Percentiles rank a stretch among this genome's conserved stretches.
Evolutionary conservation across 2,888 invertebrate genomes (phyloP).

Genomic region (Cheilosia scutellata): DNA sequence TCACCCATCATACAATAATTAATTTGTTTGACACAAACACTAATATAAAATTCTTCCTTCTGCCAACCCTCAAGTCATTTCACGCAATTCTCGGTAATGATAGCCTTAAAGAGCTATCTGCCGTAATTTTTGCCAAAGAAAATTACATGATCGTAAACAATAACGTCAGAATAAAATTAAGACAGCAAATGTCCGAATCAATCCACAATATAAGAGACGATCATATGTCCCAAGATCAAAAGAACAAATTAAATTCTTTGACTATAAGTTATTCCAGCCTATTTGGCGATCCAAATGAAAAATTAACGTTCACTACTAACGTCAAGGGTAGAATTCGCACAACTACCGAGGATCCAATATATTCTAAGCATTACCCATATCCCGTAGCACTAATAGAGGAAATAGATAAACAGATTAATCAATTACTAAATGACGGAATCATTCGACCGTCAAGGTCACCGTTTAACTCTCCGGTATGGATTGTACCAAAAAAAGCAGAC

Average conservation of each 20-base stretch:
- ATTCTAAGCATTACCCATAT: conserved; percentile 42
- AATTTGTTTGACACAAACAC: conserved; percentile 32
- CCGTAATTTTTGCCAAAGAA: conserved; percentile 41
- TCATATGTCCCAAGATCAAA: conserved; percentile 34
- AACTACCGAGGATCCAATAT: conserved; percentile 30
- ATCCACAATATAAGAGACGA: conserved; percentile 37
- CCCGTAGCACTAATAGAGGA: conserved; percentile 31
- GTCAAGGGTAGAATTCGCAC: conserved; percentile 45
- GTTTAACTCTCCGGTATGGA: not conserved
- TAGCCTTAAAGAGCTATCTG: conserved; percentile 40
- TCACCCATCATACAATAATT: conserved; percentile 42
- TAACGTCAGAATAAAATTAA: conserved; percentile 27
- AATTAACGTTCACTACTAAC: conserved; percentile 12
- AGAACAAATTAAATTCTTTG: conserved; percentile 14
- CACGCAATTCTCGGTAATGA: conserved; percentile 52
- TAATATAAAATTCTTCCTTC: conserved; percentile 29
- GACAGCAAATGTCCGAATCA: conserved; percentile 40
- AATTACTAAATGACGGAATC: conserved; percentile 31
- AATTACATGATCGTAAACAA: conserved; percentile 17
- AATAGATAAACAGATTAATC: conserved; percentile 38
- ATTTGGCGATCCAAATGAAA: conserved; percentile 43
- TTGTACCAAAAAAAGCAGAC: not conserved
- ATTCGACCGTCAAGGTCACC: conserved; percentile 38
- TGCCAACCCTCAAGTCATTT: conserved; percentile 48
- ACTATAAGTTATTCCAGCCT: conserved; percentile 21